These are phyloP conservation scores for Sebastes taczanowskii DNA, from an alignment of 2,797 vertebrate species.

Conservation along the genomic window DNA sequence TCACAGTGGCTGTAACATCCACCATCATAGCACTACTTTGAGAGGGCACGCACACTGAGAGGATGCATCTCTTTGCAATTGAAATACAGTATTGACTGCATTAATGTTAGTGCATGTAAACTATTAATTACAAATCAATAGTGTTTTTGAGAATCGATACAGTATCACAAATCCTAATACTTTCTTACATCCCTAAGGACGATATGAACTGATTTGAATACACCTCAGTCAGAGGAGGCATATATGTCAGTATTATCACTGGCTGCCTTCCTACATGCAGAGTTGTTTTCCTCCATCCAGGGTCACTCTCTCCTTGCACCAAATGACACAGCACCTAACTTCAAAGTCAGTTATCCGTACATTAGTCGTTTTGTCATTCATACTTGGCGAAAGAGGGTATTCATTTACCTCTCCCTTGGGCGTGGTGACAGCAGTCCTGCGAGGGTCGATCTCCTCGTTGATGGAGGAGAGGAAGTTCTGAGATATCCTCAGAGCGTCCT, in stretches of 20 bases:
- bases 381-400: neutral
- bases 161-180: no score
- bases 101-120: neutral
- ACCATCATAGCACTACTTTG: no score
- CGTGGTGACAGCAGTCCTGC: conserved; percentile 94
- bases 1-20: neutral
- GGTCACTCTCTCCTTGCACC: neutral
- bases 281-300: neutral
- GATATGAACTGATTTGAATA: no score
- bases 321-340: neutral
- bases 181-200: no score
- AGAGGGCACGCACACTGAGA: neutral
- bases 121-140: neutral
- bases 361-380: neutral
- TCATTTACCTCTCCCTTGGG: conserved; percentile 92
- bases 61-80: no score
- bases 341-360: neutral
- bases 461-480: conserved; percentile 99
- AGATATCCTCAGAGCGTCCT: conserved; percentile 96
- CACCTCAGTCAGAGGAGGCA: no score
- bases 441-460: conserved; percentile 96
- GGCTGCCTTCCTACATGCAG: neutral
- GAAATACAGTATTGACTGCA: neutral
- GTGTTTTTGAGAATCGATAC: neutral
- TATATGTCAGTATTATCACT: neutral